These are phyloP conservation scores for Dipodomys stephensi DNA, from an alignment of 2,113 vertebrate genomes.

Conservation along the genomic window DNA sequence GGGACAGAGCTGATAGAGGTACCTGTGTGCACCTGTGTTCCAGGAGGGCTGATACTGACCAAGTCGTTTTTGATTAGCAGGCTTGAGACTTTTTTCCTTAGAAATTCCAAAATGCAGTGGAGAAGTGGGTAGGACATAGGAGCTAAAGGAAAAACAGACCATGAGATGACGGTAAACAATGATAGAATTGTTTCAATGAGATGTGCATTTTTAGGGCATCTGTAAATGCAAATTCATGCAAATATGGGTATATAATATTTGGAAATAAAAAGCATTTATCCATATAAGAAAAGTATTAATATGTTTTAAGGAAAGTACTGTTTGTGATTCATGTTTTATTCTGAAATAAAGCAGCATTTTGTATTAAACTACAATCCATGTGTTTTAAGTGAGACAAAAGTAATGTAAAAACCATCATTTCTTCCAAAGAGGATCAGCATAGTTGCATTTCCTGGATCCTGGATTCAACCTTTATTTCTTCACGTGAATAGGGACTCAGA, in stretches of 20 bases:
- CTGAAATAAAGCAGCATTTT: not conserved
- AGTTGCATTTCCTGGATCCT: not conserved
- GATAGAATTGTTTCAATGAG: fast-evolving
- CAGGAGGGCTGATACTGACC: constrained; percentile 82
- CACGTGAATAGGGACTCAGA: not conserved
- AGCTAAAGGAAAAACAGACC: constrained; percentile 83
- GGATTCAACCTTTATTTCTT: not conserved
- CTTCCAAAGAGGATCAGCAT: fast-evolving
- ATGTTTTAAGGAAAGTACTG: not conserved
- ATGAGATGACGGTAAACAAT: not conserved
- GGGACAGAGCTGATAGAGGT: too few relatives aligned
- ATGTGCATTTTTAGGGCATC: fast-evolving
- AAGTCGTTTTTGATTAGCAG: constrained; percentile 75
- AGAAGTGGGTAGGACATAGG: constrained; percentile 86
- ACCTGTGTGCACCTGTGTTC: too few relatives aligned
- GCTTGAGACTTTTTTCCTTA: constrained; percentile 79
- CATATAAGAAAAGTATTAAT: not conserved
- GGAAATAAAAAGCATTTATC: not conserved
- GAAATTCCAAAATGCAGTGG: constrained; percentile 84
- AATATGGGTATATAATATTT: fast-evolving
- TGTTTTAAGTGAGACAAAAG: not conserved
- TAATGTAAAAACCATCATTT: fast-evolving
- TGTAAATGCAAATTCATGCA: fast-evolving
- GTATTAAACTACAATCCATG: not conserved
- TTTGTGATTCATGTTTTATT: not conserved